Evolutionary conservation across 2,888 invertebrate species (phyloP).

Genomic region (Pogonocherus hispidulus): DNA sequence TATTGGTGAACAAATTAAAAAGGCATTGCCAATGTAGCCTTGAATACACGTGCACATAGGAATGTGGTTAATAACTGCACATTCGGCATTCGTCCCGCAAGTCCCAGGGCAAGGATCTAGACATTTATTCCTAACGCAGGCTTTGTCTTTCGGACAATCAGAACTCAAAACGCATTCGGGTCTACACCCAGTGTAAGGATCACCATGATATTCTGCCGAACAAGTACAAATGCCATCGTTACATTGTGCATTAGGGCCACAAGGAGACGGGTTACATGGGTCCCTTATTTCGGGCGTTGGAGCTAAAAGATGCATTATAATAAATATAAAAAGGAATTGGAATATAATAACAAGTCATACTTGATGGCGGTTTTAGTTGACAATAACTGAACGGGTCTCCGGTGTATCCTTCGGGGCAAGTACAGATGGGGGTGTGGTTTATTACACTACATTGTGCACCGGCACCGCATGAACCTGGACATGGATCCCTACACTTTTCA

Average conservation of each 20-base stretch:
- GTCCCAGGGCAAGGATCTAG: constrained; percentile 77
- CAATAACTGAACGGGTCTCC: constrained; percentile 84
- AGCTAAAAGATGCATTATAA: constrained; percentile 56
- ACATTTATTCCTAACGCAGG: constrained; percentile 79
- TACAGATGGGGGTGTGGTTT: constrained; percentile 83
- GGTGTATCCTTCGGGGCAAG: constrained; percentile 80
- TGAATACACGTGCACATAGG: constrained; percentile 81
- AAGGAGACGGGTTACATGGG: constrained; percentile 85
- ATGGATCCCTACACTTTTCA: constrained; percentile 83
- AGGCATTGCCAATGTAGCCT: constrained; percentile 80
- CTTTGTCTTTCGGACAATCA: constrained; percentile 76
- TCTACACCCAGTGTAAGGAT: constrained; percentile 79
- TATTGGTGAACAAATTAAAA: constrained; percentile 71
- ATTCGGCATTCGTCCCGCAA: constrained; percentile 81
- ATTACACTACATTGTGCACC: constrained; percentile 81
- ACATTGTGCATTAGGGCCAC: constrained; percentile 87
- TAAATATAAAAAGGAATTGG: neutral
- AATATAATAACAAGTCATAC: constrained; percentile 24
- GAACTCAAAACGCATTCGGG: constrained; percentile 80
- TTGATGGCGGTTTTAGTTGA: constrained; percentile 70
- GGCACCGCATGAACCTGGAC: constrained; percentile 81
- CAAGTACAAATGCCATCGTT: constrained; percentile 85
- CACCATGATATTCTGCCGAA: constrained; percentile 82
- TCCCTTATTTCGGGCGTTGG: constrained; percentile 64
- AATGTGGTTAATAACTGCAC: constrained; percentile 81